phyloP scores from a whole-genome alignment of 2,113 vertebrate species.

The Catharus minimus region DNA sequence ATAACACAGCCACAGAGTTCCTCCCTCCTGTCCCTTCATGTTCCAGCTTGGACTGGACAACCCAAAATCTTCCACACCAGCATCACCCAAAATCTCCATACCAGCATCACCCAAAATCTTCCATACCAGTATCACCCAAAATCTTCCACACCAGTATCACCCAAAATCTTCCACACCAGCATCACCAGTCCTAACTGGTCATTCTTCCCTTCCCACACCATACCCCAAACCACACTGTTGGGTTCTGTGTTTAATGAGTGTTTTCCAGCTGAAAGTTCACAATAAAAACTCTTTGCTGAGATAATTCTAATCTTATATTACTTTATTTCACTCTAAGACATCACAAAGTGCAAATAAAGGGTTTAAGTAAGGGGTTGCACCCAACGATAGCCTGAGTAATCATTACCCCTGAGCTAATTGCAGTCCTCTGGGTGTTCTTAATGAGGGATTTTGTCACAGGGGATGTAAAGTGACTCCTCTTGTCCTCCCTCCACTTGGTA shows the following conservation, averaged over 20 bases:
- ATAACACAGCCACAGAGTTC: neutral
- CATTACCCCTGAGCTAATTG: neutral
- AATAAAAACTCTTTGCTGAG: neutral
- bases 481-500: neutral
- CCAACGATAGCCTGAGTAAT: neutral
- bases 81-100: neutral
- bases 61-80: neutral
- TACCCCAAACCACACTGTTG: accelerated
- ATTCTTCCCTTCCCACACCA: neutral
- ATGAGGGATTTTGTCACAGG: neutral
- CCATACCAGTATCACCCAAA: neutral
- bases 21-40: neutral
- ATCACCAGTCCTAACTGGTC: neutral
- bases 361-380: neutral
- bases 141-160: no score
- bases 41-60: neutral
- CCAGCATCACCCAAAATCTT: neutral
- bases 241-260: accelerated
- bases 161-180: neutral
- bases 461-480: neutral
- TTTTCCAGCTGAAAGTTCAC: neutral
- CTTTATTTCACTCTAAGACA: neutral
- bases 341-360: neutral
- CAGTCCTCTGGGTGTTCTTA: neutral
- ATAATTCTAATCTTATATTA: neutral